phyloP scores from a whole-genome alignment of 2,888 invertebrate species.

The Aelia acuminata region DNA sequence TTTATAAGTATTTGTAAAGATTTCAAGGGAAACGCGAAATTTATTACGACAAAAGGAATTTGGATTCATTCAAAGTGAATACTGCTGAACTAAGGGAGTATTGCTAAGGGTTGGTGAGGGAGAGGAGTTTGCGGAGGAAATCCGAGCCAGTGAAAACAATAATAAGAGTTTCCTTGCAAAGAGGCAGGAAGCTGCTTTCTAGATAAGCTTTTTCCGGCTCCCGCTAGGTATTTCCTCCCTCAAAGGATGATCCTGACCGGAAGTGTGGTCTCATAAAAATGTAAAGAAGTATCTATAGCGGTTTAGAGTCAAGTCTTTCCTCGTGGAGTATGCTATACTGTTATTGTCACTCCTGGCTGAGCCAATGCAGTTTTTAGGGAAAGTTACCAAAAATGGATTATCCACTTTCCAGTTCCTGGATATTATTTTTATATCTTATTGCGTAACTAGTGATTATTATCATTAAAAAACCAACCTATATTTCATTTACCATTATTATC shows the following conservation, averaged over 20 bases:
- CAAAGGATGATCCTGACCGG: background rate
- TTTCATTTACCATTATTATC: too few relatives aligned
- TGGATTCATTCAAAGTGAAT: too few relatives aligned
- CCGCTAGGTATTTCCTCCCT: background rate
- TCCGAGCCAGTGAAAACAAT: background rate
- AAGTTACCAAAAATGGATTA: background rate
- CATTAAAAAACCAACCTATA: too few relatives aligned
- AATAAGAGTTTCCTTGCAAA: background rate
- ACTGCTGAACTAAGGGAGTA: too few relatives aligned
- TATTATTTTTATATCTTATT: background rate
- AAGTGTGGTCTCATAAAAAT: constrained; percentile 4
- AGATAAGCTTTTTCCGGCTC: background rate
- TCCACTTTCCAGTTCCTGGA: background rate
- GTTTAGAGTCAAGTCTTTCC: background rate
- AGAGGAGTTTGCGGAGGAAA: background rate
- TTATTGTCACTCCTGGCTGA: background rate
- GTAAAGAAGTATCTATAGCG: constrained; percentile 12
- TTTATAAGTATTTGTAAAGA: too few relatives aligned
- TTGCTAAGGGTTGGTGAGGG: too few relatives aligned
- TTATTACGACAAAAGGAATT: background rate
- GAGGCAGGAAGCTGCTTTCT: background rate
- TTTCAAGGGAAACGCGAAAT: too few relatives aligned
- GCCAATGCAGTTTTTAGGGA: background rate
- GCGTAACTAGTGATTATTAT: too few relatives aligned
- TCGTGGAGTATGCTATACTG: background rate